Evolutionary conservation across 2,888 invertebrate genomes (phyloP).

Genomic region (Idaea biselata): DNA sequence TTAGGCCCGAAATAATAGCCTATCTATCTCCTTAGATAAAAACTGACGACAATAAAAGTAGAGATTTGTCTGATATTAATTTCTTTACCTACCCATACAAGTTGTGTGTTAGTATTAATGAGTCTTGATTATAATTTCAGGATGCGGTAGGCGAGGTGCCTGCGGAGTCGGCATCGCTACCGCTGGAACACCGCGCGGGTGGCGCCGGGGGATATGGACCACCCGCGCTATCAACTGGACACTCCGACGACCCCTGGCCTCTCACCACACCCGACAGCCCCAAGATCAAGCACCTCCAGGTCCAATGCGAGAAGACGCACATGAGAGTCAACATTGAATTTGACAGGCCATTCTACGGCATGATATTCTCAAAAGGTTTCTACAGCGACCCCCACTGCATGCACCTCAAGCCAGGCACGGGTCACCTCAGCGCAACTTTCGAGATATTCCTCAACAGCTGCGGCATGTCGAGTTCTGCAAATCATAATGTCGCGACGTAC

Average conservation of each 20-base stretch:
- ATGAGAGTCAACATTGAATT: conserved; percentile 98
- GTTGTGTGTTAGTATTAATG: background rate
- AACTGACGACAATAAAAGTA: too few relatives aligned
- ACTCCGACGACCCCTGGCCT: conserved; percentile 93
- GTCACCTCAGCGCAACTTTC: conserved; percentile 94
- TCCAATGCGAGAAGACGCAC: conserved; percentile 97
- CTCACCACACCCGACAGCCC: conserved; percentile 93
- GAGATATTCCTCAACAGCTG: conserved; percentile 96
- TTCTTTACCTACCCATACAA: background rate
- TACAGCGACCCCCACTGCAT: conserved; percentile 95
- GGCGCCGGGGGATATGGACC: conserved; percentile 89
- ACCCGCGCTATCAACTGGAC: conserved; percentile 81
- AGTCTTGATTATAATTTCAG: conserved; percentile 70
- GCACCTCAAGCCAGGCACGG: conserved; percentile 94
- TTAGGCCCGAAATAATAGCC: conserved; percentile 12
- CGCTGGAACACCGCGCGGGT: conserved; percentile 89
- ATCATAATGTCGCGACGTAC: conserved; percentile 90
- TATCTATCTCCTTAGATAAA: too few relatives aligned
- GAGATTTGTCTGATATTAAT: too few relatives aligned
- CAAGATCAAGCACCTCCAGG: conserved; percentile 95
- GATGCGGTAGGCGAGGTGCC: conserved; percentile 89
- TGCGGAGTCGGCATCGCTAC: conserved; percentile 89
- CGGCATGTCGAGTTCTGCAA: conserved; percentile 96
- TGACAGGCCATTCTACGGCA: conserved; percentile 96
- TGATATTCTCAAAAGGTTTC: conserved; percentile 97